These are phyloP conservation scores for Allolobophora icterica DNA, from an alignment of 2,888 invertebrate genomes.

Conservation along the genomic window DNA sequence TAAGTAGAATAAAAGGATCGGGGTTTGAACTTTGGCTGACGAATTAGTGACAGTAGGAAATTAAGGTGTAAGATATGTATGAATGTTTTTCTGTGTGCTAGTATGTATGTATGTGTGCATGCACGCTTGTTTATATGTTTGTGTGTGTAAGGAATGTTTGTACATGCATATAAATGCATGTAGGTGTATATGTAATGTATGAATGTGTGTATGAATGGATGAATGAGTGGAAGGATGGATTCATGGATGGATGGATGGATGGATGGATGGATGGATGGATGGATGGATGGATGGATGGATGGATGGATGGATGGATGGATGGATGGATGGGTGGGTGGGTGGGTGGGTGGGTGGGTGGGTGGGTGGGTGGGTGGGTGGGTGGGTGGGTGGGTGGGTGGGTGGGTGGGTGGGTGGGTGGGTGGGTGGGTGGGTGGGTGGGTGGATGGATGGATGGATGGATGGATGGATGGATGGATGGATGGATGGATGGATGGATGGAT, in stretches of 20 bases:
- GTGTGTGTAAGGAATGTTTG: too few relatives aligned
- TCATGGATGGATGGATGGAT: conserved; percentile 22
- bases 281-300: not conserved
- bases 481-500: conserved; percentile 20
- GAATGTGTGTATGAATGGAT: not conserved
- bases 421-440: too few relatives aligned
- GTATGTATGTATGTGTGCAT: too few relatives aligned
- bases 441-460: not conserved
- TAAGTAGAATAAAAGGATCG: too few relatives aligned
- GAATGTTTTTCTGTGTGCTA: too few relatives aligned
- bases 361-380: not conserved
- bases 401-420: conserved; percentile 30
- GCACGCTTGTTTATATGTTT: too few relatives aligned
- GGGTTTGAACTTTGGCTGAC: too few relatives aligned
- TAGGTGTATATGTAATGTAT: not conserved
- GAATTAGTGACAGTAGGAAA: too few relatives aligned
- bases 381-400: too few relatives aligned
- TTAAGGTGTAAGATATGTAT: too few relatives aligned
- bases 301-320: not conserved
- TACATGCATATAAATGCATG: too few relatives aligned
- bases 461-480: conserved; percentile 28
- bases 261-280: conserved; percentile 33
- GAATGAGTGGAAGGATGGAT: not conserved
- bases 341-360: conserved; percentile 8
- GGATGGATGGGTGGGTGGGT: conserved; percentile 14